These are phyloP conservation scores for Tipula confusa DNA, from an alignment of 2,888 invertebrate genomes.

Conservation along the genomic window DNA sequence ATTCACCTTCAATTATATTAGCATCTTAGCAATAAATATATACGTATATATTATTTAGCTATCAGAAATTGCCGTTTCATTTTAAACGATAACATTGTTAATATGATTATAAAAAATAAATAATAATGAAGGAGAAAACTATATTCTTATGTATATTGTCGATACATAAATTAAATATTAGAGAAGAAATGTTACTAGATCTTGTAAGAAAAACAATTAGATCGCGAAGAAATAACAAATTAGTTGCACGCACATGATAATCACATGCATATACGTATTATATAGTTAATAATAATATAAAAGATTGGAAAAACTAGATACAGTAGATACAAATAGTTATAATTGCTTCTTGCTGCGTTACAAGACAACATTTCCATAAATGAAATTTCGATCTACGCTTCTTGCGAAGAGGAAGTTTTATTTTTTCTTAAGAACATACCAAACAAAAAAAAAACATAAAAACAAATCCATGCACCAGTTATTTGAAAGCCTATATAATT, in stretches of 20 bases:
- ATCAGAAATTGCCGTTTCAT: background rate
- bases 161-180: background rate
- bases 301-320: background rate
- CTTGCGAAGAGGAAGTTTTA: background rate
- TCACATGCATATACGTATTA: background rate
- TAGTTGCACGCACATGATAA: slow-evolving; percentile 25
- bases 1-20: background rate
- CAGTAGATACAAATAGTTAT: background rate
- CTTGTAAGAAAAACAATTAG: background rate
- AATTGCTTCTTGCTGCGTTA: background rate
- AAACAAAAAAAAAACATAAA: background rate
- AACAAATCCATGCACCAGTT: background rate
- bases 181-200: slow-evolving; percentile 1
- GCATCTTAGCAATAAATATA: background rate
- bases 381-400: background rate
- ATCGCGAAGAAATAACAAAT: slow-evolving; percentile 20
- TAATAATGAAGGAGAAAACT: background rate
- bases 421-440: background rate
- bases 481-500: background rate
- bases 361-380: background rate
- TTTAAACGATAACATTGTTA: background rate
- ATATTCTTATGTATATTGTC: background rate
- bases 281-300: background rate
- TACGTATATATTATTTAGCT: background rate
- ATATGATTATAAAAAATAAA: no score